Percentiles rank a stretch among this genome's conserved stretches.
Evolutionary conservation across 1,140 invertebrate genomes (phyloP).

Genomic region (Lepidurus packardi): DNA sequence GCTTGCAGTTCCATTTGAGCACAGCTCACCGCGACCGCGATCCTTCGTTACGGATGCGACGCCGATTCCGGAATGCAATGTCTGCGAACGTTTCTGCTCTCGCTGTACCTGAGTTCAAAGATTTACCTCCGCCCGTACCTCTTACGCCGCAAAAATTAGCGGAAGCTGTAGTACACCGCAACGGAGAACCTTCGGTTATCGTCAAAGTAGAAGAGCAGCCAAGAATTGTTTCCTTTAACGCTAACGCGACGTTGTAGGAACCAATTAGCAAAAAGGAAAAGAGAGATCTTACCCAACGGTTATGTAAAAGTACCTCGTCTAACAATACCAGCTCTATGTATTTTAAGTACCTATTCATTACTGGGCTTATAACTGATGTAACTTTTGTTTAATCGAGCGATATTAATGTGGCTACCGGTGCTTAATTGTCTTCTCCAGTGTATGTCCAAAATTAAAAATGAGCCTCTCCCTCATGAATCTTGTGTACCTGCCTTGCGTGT

Average conservation of each 20-base stretch:
- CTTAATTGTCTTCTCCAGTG: too few relatives aligned
- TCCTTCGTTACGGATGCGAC: conserved; percentile 23
- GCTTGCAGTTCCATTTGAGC: conserved; percentile 31
- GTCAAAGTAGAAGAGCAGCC: neutral
- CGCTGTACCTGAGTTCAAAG: neutral
- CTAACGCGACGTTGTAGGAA: neutral
- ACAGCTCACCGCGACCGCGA: conserved; percentile 34
- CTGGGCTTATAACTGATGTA: too few relatives aligned
- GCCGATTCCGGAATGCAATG: conserved; percentile 12
- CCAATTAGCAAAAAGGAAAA: neutral
- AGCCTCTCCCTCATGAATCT: neutral
- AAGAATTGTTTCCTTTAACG: neutral
- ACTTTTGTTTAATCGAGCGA: too few relatives aligned
- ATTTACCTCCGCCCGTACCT: neutral
- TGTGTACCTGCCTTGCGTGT: conserved; percentile 14
- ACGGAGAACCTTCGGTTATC: neutral
- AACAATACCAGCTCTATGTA: too few relatives aligned
- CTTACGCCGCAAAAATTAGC: neutral
- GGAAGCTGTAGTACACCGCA: neutral
- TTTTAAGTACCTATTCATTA: too few relatives aligned
- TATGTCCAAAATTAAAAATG: neutral
- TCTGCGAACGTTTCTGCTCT: neutral
- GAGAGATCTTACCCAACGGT: neutral
- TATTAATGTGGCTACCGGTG: too few relatives aligned
- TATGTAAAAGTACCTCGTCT: neutral